phyloP scores from a whole-genome alignment of 2,888 invertebrate species.

The Lutraria lutraria region DNA sequence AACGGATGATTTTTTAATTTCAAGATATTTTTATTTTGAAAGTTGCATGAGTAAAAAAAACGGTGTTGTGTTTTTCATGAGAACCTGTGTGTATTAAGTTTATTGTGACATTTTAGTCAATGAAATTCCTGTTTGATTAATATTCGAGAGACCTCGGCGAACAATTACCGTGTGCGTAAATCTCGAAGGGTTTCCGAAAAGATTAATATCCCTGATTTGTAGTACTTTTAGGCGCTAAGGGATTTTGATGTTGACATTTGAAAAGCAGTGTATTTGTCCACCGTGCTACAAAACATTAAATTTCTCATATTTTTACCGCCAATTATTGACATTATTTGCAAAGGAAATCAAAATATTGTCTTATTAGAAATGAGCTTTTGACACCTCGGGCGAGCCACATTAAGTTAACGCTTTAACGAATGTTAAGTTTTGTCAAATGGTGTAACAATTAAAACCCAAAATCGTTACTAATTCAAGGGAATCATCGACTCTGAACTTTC shows the following conservation, averaged over 20 bases:
- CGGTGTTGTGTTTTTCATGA: neutral
- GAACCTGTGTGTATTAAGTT: neutral
- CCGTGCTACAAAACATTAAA: neutral
- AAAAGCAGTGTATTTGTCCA: neutral
- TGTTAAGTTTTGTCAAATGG: neutral
- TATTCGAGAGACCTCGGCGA: conserved; percentile 1
- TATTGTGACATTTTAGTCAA: neutral
- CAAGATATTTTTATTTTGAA: no score
- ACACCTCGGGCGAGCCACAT: neutral
- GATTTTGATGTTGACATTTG: neutral
- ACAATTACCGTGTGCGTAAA: neutral
- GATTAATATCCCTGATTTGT: neutral
- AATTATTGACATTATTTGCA: neutral
- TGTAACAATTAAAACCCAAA: neutral
- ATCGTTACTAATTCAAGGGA: neutral
- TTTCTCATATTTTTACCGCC: neutral
- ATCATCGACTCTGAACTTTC: neutral
- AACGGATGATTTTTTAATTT: neutral
- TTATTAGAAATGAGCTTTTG: neutral
- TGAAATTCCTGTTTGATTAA: conserved; percentile 5
- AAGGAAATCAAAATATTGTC: neutral
- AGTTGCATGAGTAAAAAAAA: no score
- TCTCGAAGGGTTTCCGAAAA: neutral
- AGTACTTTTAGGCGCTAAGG: neutral
- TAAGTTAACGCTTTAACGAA: neutral